phyloP scores from a whole-genome alignment of 2,113 vertebrate genomes.

The Leptobrachium ailaonicum region DNA sequence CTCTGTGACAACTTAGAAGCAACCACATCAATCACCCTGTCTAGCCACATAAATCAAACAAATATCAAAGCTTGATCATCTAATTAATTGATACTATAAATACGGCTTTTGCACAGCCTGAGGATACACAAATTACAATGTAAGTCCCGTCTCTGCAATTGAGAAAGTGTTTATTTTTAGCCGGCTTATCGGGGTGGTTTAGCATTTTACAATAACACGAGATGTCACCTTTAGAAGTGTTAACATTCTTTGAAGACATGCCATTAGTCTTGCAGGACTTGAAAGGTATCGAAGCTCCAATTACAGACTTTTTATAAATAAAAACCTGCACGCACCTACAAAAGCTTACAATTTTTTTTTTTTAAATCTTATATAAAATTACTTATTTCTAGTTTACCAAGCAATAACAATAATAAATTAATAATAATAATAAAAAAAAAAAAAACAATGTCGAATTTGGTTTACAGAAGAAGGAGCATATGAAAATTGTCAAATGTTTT shows the following conservation, averaged over 20 bases:
- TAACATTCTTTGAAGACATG: conserved; percentile 3
- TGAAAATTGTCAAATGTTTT: too few species aligned
- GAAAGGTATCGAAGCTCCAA: background rate
- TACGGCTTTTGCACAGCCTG: conserved; percentile 1
- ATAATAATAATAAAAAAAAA: too few species aligned
- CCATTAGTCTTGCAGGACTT: background rate
- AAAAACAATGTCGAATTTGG: too few species aligned
- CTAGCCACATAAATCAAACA: conserved; percentile 34
- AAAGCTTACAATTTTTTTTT: too few species aligned
- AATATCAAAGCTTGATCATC: conserved; percentile 35
- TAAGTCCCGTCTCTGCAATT: background rate
- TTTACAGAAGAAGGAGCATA: too few species aligned
- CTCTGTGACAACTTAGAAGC: background rate
- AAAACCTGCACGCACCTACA: too few species aligned
- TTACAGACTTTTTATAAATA: background rate
- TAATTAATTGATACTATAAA: conserved; percentile 47
- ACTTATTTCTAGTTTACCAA: background rate
- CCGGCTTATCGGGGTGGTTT: background rate
- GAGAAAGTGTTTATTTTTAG: background rate
- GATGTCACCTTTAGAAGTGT: conserved; percentile 21
- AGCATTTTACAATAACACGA: conserved; percentile 20
- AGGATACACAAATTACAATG: conserved; percentile 12
- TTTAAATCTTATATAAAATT: background rate
- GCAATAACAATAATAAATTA: too few species aligned
- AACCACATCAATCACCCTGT: conserved; percentile 30